Base-by-base conservation (phyloP, 2,888 invertebrate species). In the Molanna angustata region DNA sequence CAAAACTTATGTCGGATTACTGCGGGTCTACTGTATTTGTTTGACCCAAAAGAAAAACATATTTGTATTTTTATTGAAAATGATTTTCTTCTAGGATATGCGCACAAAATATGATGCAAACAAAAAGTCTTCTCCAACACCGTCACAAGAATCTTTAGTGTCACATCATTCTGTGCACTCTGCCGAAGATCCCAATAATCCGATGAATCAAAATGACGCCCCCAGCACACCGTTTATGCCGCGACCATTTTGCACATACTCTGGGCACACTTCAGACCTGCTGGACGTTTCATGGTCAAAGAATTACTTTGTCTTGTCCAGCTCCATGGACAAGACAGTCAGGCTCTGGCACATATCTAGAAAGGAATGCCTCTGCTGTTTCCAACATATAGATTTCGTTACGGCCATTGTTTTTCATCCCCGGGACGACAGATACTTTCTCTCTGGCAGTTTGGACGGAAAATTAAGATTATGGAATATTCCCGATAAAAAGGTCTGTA, bases 401-500 rank as follows among this genome's bases (percentile, higher is more conserved):
- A 98, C 99, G 0, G 96, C 98, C 1, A 97, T 99, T 63, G 97
- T 94, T 48, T 99, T 99, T 71, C 96, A 99, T 74, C 99, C 99
- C 1, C 79, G 90, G 49, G 91, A 91, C 64, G 91, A 91, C 68
- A 73, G 90, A 19, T 86, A 97, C 71, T 99, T 99, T 72, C 76
- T 99, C 27, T 97, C 96, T 54, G 99, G 99, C 13, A 96, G 96
- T 16, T 74, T 99, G 41, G 99, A 99, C 71, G 98, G 99, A 1
- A 99, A 98, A 73, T 77, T 99, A 44, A 79, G 99, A n/a, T 75
- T 99, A 4, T 99, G 99, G 99, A 96, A 98, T 72, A 99, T 99
- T 66, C 97, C 98, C 0, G 98, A 99, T 68, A 99, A 99, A 69
- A 96, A 96, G 73, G 82, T 81, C 4, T 17, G 41, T 41, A 27